Evolutionary conservation across 2,888 invertebrate species (phyloP), one percentile per base, ranked within the genome.

Genomic region (Dicyrtomina minuta): DNA sequence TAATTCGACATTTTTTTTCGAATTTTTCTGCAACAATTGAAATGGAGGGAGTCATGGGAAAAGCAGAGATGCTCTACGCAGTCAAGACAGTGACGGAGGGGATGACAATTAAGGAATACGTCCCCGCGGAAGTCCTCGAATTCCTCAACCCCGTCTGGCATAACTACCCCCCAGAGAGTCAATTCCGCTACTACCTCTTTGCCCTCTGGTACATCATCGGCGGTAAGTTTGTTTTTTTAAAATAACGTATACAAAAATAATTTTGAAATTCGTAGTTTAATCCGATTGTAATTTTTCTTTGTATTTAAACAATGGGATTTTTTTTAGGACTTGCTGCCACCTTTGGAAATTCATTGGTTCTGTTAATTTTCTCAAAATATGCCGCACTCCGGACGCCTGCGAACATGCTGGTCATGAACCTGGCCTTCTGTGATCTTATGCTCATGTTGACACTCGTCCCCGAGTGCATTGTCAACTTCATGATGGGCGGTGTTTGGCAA

Each of bases 401-500:
- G 74, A 96, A 96, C 82, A 85, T 96, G 79, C 85, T 95, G 78
- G 90, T 96, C 70, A 89, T 95, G 72, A 96, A 95, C 83, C 86
- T 96, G 80, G 95, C 95, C 46, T 88, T 96, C 82, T 93, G 93
- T 69, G 93, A 94, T 81, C 91, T 94, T 81, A 86, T 89, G 75
- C 93, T 94, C 90, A 93, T 94, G 93, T 84, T 88, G 79, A 83
- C 84, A 4, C 65, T 74, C 1, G 69, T 74, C 26, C 74, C 74
- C 3, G 71, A 74, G 46, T 68, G 67, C 62, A 67, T 70, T 33
- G 68, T 74, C 15, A 68, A 66, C 55, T 72, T 74, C 51, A 49
- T 74, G 27, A 70, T 66, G 46, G 74, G 74, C 5, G 74, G 74
- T 6, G 64, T 71, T 20, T 74, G 74, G 74, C 74, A 72, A 17